Percentiles rank a stretch among this genome's conserved stretches.
phyloP scores from a whole-genome alignment of 2,113 vertebrate species.

The Telmatochromis brachygnathus region DNA sequence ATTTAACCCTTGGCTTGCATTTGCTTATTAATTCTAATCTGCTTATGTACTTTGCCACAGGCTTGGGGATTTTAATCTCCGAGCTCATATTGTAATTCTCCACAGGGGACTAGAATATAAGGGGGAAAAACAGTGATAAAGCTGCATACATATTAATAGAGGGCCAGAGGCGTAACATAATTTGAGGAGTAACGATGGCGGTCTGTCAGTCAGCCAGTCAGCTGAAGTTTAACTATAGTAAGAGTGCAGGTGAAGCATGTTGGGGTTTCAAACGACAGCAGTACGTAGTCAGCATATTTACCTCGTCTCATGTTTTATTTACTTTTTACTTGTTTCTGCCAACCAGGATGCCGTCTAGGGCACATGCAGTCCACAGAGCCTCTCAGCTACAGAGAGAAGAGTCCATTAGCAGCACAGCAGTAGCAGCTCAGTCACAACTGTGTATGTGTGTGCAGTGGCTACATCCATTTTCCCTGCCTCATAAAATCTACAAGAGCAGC shows the following conservation, averaged over 20 bases:
- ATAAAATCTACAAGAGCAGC: conserved; percentile 50
- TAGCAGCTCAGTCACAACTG: background rate
- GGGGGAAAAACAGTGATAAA: background rate
- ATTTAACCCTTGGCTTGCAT: conserved; percentile 23
- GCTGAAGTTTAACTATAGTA: background rate
- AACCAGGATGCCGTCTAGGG: background rate
- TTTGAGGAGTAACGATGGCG: background rate
- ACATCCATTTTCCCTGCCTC: conserved; percentile 38
- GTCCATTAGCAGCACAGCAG: background rate
- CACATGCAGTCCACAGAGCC: background rate
- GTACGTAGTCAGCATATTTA: conserved; percentile 22
- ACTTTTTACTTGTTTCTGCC: background rate
- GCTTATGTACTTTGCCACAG: conserved; percentile 28
- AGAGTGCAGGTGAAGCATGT: background rate
- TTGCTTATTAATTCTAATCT: conserved; percentile 35
- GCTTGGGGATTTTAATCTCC: conserved; percentile 29
- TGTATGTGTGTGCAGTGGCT: background rate
- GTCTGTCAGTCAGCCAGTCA: background rate
- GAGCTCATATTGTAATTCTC: conserved; percentile 20
- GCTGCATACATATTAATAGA: conserved; percentile 40
- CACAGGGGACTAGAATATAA: conserved; percentile 11
- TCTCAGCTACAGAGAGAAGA: background rate
- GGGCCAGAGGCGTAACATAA: background rate
- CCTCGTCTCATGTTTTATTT: conserved; percentile 33
- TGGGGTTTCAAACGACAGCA: background rate